Conservation (phyloP, 2,888 invertebrate genomes). For the Plemyria rubiginata region DNA sequence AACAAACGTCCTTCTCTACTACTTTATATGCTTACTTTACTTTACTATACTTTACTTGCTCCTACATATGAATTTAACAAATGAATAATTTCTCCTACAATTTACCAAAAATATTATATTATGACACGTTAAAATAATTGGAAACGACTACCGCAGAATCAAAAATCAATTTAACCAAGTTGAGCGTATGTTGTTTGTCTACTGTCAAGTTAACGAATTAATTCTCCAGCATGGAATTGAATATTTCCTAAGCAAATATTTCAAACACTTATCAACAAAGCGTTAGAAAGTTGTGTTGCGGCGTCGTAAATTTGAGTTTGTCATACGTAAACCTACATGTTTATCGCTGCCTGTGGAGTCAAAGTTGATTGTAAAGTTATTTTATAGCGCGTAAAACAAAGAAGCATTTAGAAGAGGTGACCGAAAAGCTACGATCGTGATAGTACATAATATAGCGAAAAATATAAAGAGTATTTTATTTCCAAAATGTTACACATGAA, state of each 20-base stretch:
- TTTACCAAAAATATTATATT: neutral
- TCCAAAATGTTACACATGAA: neutral
- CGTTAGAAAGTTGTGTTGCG: conserved; percentile 40
- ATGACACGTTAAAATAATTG: neutral
- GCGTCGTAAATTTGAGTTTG: conserved; percentile 60
- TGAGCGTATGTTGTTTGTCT: conserved; percentile 33
- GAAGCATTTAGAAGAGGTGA: conserved; percentile 38
- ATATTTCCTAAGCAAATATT: conserved; percentile 36
- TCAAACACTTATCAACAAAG: conserved; percentile 34
- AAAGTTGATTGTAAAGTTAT: conserved; percentile 60
- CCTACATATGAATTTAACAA: too few species aligned
- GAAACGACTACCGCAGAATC: neutral
- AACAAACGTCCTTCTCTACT: too few species aligned
- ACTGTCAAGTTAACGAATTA: conserved; percentile 34
- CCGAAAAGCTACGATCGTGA: neutral
- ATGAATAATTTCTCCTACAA: too few species aligned
- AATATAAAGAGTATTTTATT: neutral
- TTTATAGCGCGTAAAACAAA: conserved; percentile 34
- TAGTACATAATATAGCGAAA: neutral
- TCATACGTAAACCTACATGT: conserved; percentile 69
- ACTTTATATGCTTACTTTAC: too few species aligned
- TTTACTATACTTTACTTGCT: too few species aligned
- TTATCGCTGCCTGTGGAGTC: conserved; percentile 65
- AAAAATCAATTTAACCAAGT: conserved; percentile 13
- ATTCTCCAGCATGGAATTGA: conserved; percentile 25